Conservation (phyloP, 2,888 invertebrate species). For the Syritta pipiens region DNA sequence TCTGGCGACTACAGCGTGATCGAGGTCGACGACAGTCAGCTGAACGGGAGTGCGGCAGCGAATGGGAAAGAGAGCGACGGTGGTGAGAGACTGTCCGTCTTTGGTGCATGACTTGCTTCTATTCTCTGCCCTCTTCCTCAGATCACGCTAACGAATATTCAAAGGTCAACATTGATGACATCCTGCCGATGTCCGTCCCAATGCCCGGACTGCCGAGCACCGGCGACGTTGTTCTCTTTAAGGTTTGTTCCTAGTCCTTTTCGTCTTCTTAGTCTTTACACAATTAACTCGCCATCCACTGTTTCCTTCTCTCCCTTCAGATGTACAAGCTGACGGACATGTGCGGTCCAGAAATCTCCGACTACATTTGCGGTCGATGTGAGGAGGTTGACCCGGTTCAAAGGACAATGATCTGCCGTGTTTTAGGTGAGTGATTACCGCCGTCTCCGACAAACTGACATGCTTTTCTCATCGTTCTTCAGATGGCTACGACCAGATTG, state of each 20-base stretch:
- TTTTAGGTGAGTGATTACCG: slow-evolving; percentile 13
- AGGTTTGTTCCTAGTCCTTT: too few relatives aligned
- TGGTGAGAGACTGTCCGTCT: background rate
- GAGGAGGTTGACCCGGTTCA: background rate
- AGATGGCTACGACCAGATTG: slow-evolving; percentile 38
- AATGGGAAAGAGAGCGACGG: background rate
- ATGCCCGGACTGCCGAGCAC: slow-evolving; percentile 9
- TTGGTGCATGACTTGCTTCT: background rate
- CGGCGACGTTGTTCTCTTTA: slow-evolving; percentile 47
- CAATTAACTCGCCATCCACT: too few relatives aligned
- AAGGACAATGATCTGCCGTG: slow-evolving; percentile 15
- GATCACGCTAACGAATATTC: background rate
- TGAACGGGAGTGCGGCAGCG: background rate
- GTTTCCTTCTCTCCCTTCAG: background rate
- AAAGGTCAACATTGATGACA: background rate
- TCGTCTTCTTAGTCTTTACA: too few relatives aligned
- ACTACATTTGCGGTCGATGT: slow-evolving; percentile 45
- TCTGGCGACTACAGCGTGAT: slow-evolving; percentile 22
- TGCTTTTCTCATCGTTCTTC: background rate
- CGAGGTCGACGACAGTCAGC: slow-evolving; percentile 41
- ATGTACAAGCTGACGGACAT: slow-evolving; percentile 8
- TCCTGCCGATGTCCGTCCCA: slow-evolving; percentile 29
- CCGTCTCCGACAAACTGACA: background rate
- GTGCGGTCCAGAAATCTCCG: slow-evolving; percentile 11
- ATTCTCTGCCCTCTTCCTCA: background rate